phyloP scores from a whole-genome alignment of 2,888 invertebrate species.

The Isotomurus palustris region DNA sequence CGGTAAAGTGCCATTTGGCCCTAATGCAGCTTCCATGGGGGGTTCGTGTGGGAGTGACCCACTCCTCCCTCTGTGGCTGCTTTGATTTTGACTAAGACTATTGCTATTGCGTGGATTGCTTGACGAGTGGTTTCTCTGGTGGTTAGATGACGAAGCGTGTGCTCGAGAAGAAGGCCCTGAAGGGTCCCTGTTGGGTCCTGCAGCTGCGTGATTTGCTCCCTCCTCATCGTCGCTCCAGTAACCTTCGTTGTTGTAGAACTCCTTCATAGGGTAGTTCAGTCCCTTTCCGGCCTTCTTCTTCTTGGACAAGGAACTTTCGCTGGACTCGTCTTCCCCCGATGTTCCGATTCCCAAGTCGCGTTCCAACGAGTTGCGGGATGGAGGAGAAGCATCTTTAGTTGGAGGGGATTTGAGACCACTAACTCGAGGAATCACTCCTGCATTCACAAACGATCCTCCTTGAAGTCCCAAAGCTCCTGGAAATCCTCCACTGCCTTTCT shows the following conservation, averaged over 20 bases:
- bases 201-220: constrained; percentile 53
- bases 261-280: constrained; percentile 53
- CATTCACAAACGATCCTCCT: constrained; percentile 42
- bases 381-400: constrained; percentile 36
- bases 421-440: constrained; percentile 42
- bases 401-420: constrained; percentile 27
- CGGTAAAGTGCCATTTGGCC: constrained; percentile 22
- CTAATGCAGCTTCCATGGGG: constrained; percentile 10
- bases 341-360: constrained; percentile 78
- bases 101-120: constrained; percentile 52
- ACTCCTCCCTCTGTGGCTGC: constrained; percentile 23
- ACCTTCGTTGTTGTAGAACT: constrained; percentile 58
- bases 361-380: constrained; percentile 46
- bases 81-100: constrained; percentile 26
- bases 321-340: constrained; percentile 73
- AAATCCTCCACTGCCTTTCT: constrained; percentile 15
- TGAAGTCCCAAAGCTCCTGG: constrained; percentile 30
- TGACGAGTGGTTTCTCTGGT: constrained; percentile 51
- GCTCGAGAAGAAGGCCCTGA: constrained; percentile 52
- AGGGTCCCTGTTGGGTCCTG: constrained; percentile 49
- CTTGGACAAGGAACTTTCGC: constrained; percentile 72
- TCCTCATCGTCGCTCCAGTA: constrained; percentile 55
- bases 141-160: constrained; percentile 48
- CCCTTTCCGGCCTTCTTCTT: constrained; percentile 29
- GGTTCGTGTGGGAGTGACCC: constrained; percentile 31